Evolutionary conservation across 2,888 invertebrate genomes (phyloP).

Genomic region (Danaus chrysippus): DNA sequence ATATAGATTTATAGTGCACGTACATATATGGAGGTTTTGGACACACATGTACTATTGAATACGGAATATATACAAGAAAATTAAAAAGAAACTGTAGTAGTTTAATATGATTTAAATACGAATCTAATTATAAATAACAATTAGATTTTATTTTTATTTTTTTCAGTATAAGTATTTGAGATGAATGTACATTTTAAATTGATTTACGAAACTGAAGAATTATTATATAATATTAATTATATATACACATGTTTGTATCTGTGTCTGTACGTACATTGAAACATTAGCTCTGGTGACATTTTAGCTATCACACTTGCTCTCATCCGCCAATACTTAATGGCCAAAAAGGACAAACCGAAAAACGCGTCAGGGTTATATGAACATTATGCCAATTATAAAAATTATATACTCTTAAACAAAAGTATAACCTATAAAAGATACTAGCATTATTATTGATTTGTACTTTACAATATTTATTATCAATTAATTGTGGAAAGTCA

Average conservation of each 20-base stretch:
- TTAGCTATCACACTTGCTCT: constrained; percentile 65
- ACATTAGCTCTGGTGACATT: constrained; percentile 54
- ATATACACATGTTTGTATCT: constrained; percentile 17
- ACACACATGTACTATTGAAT: not conserved
- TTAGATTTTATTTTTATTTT: not conserved
- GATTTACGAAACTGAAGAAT: too few species aligned
- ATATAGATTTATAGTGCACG: constrained; percentile 59
- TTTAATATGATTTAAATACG: not conserved
- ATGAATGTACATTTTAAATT: too few species aligned
- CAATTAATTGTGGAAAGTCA: too few species aligned
- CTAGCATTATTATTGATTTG: too few species aligned
- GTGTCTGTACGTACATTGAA: constrained; percentile 45
- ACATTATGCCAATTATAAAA: not conserved
- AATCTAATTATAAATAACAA: not conserved
- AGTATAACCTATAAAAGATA: too few species aligned
- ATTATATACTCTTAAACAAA: too few species aligned
- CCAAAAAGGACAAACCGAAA: not conserved
- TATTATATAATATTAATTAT: not conserved
- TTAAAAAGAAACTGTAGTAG: not conserved
- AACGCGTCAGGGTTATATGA: constrained; percentile 6
- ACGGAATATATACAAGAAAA: not conserved
- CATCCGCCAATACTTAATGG: constrained; percentile 52
- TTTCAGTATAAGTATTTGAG: not conserved
- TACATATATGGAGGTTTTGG: constrained; percentile 10
- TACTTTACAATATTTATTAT: too few species aligned